Base-by-base conservation (phyloP, 1,140 invertebrate genomes). In the Pseudomyrmex sp. region DNA sequence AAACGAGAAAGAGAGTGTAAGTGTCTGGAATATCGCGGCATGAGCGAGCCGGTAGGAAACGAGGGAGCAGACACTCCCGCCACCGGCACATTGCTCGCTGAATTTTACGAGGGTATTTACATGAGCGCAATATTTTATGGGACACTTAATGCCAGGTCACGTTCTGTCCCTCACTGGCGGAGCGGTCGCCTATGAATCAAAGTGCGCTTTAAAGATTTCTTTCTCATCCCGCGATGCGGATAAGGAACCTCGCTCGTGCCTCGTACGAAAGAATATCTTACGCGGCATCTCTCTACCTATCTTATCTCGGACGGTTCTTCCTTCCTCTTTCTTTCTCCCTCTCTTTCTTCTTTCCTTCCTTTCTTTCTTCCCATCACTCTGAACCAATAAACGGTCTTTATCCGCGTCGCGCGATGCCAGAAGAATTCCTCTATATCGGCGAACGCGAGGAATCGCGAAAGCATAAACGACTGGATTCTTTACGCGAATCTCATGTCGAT, bases 41-140 rank as follows among this genome's bases (percentile, higher is more conserved):
- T 35, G 66, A 12, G 23, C 48, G 58, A 70, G 59, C 59, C 20
- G 79, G 7, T 7, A 35, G 35, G 5, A 63, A 54, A 54, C 52
- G 80, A 74, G 56, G 26, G 46, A 72, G 85, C 59, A 84, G 61
- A 58, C 62, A 18, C 63, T 46, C 1, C 20, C 52, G 52, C 35
- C 44, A 52, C 54, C 54, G 76, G 44, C 73, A 91, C 91, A 91
- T 88, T 91, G 85, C 87, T 79, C 70, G 87, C 70, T 88, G 87
- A 91, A 92, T 92, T 93, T 93, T 92, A 93, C 91, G 92, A 93
- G 85, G 88, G 89, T 93, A 93, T 93, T 93, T 93, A 93, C 92
- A 93, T 91, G 89, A 86, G 91, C 86, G 89, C 89, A 91, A 92
- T 93, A 93, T 92, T 93, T 93, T 93, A 93, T 91, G 87, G 90